Conservation (phyloP, 37 sponge, comb jelly and placozoan genomes). For the Crambe crambe region DNA sequence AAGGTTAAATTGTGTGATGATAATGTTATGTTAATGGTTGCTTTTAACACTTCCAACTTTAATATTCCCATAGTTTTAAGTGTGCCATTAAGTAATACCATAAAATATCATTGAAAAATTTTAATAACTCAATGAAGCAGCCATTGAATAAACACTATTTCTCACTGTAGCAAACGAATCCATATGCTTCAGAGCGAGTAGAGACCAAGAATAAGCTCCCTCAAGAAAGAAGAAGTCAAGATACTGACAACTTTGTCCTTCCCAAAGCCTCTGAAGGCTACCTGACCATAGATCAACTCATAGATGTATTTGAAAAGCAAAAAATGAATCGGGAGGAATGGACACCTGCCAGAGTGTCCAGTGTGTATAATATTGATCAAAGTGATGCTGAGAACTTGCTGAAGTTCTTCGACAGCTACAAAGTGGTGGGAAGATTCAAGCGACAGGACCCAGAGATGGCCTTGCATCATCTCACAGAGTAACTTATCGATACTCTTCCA, state of each 20-base stretch:
- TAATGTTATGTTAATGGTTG: too few species aligned
- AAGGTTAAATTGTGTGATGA: too few species aligned
- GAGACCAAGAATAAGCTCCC: conserved; percentile 31
- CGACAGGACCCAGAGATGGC: neutral
- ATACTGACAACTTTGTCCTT: neutral
- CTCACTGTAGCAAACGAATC: conserved; percentile 45
- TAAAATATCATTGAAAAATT: too few species aligned
- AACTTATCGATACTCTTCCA: too few species aligned
- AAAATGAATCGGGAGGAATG: neutral
- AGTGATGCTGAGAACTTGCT: conserved; percentile 38
- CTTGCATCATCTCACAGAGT: conserved; percentile 17
- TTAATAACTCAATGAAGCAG: too few species aligned
- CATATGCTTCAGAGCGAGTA: conserved; percentile 11
- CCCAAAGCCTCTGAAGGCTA: conserved; percentile 1
- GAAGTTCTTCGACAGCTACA: conserved; percentile 42
- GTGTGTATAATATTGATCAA: conserved; percentile 5
- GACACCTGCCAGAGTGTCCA: conserved; percentile 5
- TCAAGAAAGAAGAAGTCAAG: conserved; percentile 3
- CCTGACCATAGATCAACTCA: conserved; percentile 8
- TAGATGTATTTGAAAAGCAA: conserved; percentile 5
- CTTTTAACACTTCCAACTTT: too few species aligned
- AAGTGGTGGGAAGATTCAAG: neutral
- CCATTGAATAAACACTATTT: too few species aligned
- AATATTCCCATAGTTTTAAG: too few species aligned
- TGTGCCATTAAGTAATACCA: too few species aligned